A percentile compares a stretch with the other conserved stretches of the same genome.
These are phyloP conservation scores for Microctonus brassicae DNA, from an alignment of 2,888 invertebrate genomes.

Conservation along the genomic window DNA sequence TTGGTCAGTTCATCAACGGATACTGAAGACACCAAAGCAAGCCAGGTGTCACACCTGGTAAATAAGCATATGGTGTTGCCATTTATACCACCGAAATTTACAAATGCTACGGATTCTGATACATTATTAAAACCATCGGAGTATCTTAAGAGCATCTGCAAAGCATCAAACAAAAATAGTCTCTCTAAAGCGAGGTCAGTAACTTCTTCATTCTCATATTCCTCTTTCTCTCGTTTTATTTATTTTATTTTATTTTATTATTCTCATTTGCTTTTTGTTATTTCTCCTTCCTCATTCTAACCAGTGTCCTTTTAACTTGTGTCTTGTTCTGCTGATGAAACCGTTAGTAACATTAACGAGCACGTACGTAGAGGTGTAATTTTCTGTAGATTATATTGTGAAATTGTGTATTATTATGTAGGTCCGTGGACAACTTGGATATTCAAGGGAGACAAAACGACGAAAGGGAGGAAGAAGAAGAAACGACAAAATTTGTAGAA, in stretches of 20 bases:
- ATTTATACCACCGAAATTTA: slow-evolving; percentile 93
- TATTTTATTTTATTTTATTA: background rate
- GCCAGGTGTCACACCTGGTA: slow-evolving; percentile 74
- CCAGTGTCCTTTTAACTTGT: background rate
- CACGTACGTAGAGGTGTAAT: background rate
- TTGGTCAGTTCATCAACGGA: slow-evolving; percentile 67
- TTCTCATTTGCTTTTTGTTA: no score
- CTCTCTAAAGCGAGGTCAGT: slow-evolving; percentile 66
- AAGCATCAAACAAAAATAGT: slow-evolving; percentile 57
- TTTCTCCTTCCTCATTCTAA: background rate
- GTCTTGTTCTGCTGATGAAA: background rate
- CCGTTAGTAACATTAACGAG: background rate
- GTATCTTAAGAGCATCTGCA: slow-evolving; percentile 87
- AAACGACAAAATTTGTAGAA: slow-evolving; percentile 41
- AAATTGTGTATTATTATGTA: slow-evolving; percentile 33
- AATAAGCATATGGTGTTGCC: slow-evolving; percentile 89
- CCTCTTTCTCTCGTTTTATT: background rate
- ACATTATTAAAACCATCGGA: slow-evolving; percentile 93
- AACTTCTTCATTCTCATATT: background rate
- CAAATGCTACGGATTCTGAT: slow-evolving; percentile 81
- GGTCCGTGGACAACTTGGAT: slow-evolving; percentile 67
- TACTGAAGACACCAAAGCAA: slow-evolving; percentile 52
- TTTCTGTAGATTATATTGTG: background rate
- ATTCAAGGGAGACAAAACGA: slow-evolving; percentile 58
- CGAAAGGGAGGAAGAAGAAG: slow-evolving; percentile 41